A percentile compares a stretch with the other conserved stretches of the same genome.
These are phyloP conservation scores for Slavum lentiscoides DNA, from an alignment of 2,888 invertebrate species.

Conservation along the genomic window DNA sequence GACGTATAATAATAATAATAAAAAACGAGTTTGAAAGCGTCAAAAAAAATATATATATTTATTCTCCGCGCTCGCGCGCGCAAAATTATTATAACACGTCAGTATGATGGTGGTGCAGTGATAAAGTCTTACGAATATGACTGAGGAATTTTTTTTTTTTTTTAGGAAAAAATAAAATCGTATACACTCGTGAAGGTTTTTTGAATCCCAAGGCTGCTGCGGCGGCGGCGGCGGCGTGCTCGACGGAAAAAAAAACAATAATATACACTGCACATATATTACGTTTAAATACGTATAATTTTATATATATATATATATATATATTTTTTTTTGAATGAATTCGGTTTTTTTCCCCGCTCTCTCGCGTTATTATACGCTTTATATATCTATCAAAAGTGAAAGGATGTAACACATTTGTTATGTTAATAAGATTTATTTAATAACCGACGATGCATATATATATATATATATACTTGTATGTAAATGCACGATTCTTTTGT, in stretches of 20 bases:
- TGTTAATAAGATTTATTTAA: slow-evolving; percentile 54
- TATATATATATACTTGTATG: slow-evolving; percentile 29
- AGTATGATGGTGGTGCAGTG: too few relatives aligned
- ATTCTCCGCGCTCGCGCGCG: too few relatives aligned
- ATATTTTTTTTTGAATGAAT: slow-evolving; percentile 32
- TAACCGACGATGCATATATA: slow-evolving; percentile 31
- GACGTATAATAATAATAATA: not conserved
- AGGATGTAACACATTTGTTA: slow-evolving; percentile 52
- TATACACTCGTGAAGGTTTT: too few relatives aligned
- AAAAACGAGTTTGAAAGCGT: slow-evolving; percentile 17
- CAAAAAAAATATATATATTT: too few relatives aligned
- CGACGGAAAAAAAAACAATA: not conserved
- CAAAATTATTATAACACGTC: not conserved
- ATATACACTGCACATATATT: not conserved
- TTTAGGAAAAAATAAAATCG: too few relatives aligned
- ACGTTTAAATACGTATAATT: not conserved
- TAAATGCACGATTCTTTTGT: slow-evolving; percentile 54
- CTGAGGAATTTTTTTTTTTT: too few relatives aligned
- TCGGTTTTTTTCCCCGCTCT: not conserved
- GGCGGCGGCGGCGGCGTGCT: too few relatives aligned
- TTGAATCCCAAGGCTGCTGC: too few relatives aligned
- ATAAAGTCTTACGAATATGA: too few relatives aligned
- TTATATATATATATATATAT: not conserved
- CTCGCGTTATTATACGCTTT: not conserved
- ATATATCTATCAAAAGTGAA: slow-evolving; percentile 50